Evolutionary conservation across 1,140 invertebrate genomes (phyloP).

Genomic region (Pseudomyrmex sp.): DNA sequence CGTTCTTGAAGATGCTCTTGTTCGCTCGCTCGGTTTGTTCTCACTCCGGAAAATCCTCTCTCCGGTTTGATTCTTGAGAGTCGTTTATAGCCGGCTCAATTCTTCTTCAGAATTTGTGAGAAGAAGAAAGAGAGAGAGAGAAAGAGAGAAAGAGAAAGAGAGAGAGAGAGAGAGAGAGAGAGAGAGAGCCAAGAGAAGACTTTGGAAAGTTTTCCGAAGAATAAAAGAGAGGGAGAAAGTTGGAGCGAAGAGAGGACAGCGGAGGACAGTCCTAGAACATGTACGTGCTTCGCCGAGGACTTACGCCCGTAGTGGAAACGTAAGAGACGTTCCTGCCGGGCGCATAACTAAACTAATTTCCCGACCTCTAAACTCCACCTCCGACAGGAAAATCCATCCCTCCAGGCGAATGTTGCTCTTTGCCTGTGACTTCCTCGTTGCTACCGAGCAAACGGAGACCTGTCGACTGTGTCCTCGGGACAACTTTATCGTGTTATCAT

Average conservation of each 20-base stretch:
- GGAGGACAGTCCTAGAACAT: slow-evolving; percentile 59
- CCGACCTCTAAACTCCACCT: slow-evolving; percentile 76
- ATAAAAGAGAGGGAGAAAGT: slow-evolving; percentile 24
- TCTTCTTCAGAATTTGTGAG: slow-evolving; percentile 39
- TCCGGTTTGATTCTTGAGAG: slow-evolving; percentile 26
- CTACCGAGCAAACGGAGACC: slow-evolving; percentile 25
- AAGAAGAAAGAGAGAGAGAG: slow-evolving; percentile 3
- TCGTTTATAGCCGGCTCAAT: slow-evolving; percentile 24
- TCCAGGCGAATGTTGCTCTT: slow-evolving; percentile 76
- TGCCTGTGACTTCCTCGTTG: slow-evolving; percentile 63
- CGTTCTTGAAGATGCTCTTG: slow-evolving; percentile 34
- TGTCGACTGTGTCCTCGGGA: slow-evolving; percentile 24
- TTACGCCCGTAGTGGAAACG: slow-evolving; percentile 70
- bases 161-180: slow-evolving; percentile 40
- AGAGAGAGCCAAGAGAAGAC: neutral
- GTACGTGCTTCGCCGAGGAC: slow-evolving; percentile 75
- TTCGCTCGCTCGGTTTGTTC: slow-evolving; percentile 40
- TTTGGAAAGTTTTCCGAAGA: slow-evolving; percentile 11
- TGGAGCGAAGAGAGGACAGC: slow-evolving; percentile 4
- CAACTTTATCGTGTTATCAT: slow-evolving; percentile 53
- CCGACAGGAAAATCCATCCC: slow-evolving; percentile 72
- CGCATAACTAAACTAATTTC: slow-evolving; percentile 83
- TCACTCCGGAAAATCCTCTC: slow-evolving; percentile 33
- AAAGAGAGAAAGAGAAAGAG: slow-evolving; percentile 12
- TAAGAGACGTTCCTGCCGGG: slow-evolving; percentile 76